Percentiles rank a stretch among this genome's conserved stretches.
Evolutionary conservation across 2,888 invertebrate genomes (phyloP).

Genomic region (Homarus gammarus): DNA sequence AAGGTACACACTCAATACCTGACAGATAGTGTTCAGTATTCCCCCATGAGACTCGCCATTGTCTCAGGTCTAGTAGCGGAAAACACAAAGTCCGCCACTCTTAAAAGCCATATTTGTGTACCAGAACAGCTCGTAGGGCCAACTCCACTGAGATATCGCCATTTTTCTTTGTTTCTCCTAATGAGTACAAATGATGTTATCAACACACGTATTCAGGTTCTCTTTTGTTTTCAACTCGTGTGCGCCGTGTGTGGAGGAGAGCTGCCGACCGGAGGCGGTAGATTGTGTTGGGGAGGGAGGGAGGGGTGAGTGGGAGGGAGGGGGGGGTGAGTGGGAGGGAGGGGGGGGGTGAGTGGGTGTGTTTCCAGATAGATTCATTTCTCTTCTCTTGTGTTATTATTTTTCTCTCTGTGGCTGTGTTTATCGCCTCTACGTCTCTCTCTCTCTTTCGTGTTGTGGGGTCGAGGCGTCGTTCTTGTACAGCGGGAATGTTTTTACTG

Average conservation of each 20-base stretch:
- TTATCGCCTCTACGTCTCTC: constrained; percentile 1
- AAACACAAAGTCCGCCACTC: constrained; percentile 30
- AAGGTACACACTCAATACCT: background rate
- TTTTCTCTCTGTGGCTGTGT: background rate
- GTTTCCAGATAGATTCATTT: constrained; percentile 14
- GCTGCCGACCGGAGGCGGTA: constrained; percentile 29
- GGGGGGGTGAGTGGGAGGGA: background rate
- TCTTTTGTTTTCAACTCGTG: constrained; percentile 64
- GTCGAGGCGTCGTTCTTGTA: background rate
- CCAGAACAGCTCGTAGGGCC: constrained; percentile 50
- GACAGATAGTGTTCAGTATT: background rate
- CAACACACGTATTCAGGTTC: constrained; percentile 57
- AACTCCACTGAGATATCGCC: constrained; percentile 45
- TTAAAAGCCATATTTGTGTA: constrained; percentile 54
- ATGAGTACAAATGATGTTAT: constrained; percentile 71
- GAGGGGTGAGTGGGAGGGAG: background rate
- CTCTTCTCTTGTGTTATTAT: constrained; percentile 10
- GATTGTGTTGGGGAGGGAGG: constrained; percentile 20
- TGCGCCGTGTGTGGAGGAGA: constrained; percentile 36
- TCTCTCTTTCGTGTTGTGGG: background rate
- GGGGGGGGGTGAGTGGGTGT: background rate
- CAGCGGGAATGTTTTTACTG: too few relatives aligned
- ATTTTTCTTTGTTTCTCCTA: constrained; percentile 62
- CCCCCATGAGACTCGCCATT: background rate
- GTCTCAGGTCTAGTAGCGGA: constrained; percentile 32